These are phyloP conservation scores for Cygnus atratus DNA, from an alignment of 2,113 vertebrate genomes.

Conservation along the genomic window DNA sequence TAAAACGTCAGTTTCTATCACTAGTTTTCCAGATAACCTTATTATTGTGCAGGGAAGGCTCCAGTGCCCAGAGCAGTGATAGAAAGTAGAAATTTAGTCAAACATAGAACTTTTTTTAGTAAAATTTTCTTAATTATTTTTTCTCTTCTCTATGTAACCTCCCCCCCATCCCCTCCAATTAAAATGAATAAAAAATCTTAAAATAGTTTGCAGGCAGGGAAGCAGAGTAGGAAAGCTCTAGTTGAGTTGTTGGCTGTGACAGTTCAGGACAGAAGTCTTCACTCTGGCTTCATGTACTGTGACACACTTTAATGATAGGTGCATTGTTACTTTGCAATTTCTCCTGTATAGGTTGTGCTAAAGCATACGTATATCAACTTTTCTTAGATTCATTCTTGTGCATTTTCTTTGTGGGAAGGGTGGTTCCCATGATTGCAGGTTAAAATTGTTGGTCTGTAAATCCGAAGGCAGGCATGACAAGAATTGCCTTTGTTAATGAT, in stretches of 20 bases:
- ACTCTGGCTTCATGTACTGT: not conserved
- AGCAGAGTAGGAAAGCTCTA: not conserved
- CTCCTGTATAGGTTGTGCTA: not conserved
- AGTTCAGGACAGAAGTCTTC: not conserved
- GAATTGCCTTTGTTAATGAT: slow-evolving; percentile 21
- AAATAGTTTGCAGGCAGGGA: not conserved
- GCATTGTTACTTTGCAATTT: not conserved
- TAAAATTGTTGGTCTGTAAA: not conserved
- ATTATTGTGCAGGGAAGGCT: not conserved
- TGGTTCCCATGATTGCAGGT: not conserved
- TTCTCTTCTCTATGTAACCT: not conserved
- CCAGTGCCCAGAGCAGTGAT: not conserved
- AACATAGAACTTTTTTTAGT: not conserved
- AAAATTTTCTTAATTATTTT: not conserved
- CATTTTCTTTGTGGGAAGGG: not conserved
- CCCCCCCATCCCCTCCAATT: accelerated
- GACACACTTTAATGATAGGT: not conserved
- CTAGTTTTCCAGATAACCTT: not conserved
- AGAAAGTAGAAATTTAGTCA: not conserved
- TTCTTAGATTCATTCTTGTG: not conserved
- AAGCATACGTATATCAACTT: not conserved
- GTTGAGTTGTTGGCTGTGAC: not conserved
- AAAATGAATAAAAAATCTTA: not conserved
- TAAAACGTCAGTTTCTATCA: not conserved
- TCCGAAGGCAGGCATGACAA: not conserved